Conservation (phyloP, 1,140 invertebrate genomes). For the Platorchestia sp. region DNA sequence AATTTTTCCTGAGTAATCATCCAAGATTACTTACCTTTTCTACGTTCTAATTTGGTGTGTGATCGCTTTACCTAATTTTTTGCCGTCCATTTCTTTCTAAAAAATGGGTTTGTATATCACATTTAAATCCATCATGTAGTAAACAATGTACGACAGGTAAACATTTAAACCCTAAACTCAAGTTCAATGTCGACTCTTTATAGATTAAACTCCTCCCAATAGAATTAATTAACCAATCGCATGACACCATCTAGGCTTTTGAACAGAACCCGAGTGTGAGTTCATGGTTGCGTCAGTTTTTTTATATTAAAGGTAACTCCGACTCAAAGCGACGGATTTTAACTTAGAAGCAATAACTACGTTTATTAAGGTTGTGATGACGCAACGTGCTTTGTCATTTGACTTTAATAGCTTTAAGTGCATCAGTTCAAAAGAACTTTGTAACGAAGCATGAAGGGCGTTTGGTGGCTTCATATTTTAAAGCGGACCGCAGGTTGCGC, state of each 20-base stretch:
- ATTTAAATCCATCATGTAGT: not conserved
- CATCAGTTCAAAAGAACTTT: too few relatives aligned
- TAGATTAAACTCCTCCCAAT: not conserved
- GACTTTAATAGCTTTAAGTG: not conserved
- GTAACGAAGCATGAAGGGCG: not conserved
- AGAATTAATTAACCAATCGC: not conserved
- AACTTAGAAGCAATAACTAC: not conserved
- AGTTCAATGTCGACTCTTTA: not conserved
- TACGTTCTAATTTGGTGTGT: not conserved
- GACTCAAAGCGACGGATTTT: not conserved
- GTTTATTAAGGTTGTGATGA: not conserved
- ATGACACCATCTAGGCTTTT: not conserved
- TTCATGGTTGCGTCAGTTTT: not conserved
- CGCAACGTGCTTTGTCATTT: not conserved
- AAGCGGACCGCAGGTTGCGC: not conserved
- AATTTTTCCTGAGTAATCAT: too few relatives aligned
- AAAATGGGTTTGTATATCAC: not conserved
- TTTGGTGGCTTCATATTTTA: not conserved
- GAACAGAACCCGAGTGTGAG: not conserved
- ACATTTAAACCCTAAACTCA: not conserved
- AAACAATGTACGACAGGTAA: not conserved
- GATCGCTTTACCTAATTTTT: too few relatives aligned
- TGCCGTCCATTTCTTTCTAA: not conserved
- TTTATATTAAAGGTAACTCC: not conserved
- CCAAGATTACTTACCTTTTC: too few relatives aligned